Conservation (phyloP, 2,113 vertebrate species). For the Cariama cristata region DNA sequence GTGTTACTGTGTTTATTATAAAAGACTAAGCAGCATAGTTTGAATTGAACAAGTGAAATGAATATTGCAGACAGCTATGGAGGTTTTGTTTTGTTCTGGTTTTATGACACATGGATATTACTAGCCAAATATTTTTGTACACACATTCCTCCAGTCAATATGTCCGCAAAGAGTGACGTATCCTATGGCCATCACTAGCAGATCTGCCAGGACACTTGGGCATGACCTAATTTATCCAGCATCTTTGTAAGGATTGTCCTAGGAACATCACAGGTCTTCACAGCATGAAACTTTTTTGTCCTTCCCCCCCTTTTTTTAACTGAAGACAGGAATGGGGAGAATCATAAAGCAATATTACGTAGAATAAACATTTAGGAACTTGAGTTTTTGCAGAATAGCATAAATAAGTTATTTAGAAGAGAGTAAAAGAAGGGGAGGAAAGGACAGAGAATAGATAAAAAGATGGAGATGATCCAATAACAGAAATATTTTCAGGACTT, state of each 20-base stretch:
- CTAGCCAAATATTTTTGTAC: neutral
- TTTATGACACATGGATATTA: neutral
- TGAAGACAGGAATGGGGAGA: neutral
- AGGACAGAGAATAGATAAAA: neutral
- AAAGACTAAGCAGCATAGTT: neutral
- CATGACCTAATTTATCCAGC: neutral
- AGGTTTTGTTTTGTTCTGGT: neutral
- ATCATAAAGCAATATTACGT: neutral
- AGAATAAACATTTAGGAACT: neutral
- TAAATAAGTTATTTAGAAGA: neutral
- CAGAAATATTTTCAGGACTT: slow-evolving; percentile 13
- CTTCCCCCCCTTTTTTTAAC: neutral
- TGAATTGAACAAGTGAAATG: neutral
- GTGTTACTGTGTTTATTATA: neutral
- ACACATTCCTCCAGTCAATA: neutral
- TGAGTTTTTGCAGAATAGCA: neutral
- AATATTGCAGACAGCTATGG: neutral
- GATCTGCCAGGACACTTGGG: neutral
- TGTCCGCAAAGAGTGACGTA: fast-evolving
- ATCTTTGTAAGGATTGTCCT: neutral
- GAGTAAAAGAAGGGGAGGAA: neutral
- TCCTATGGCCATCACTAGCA: neutral
- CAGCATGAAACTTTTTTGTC: neutral
- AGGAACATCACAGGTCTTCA: neutral
- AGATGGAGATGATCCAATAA: neutral